These are phyloP conservation scores for Zaprionus ornatus DNA, from an alignment of 1,140 invertebrate genomes.

Conservation along the genomic window DNA sequence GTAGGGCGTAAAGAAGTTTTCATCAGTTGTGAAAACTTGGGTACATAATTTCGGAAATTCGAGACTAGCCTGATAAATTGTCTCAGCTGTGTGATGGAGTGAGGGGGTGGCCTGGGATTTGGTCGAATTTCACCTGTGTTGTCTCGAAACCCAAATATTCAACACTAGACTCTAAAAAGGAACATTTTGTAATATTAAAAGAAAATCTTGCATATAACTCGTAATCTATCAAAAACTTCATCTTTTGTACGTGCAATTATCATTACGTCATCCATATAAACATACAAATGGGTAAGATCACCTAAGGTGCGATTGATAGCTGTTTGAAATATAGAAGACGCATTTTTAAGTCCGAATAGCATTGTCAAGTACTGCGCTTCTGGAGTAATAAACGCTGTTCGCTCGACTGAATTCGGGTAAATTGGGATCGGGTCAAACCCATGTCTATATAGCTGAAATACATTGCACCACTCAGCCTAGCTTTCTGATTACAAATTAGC, in stretches of 20 bases:
- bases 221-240: no score
- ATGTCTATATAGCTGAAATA: not conserved
- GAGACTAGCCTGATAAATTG: not conserved
- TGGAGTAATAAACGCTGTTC: conserved; percentile 6
- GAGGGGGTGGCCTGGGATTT: not conserved
- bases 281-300: not conserved
- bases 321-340: conserved; percentile 12
- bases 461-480: not conserved
- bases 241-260: no score
- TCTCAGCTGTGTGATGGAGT: not conserved
- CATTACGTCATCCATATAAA: no score
- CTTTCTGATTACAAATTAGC: not conserved
- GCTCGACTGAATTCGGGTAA: not conserved
- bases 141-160: not conserved
- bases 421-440: not conserved
- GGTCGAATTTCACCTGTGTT: conserved; percentile 5
- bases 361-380: no score
- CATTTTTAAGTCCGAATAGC: no score
- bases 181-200: no score
- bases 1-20: no score
- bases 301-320: conserved; percentile 1
- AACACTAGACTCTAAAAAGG: no score
- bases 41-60: not conserved
- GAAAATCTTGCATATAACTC: no score
- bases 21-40: not conserved